Evolutionary conservation across 2,113 vertebrate genomes (phyloP).

Genomic region (Chunga burmeisteri): DNA sequence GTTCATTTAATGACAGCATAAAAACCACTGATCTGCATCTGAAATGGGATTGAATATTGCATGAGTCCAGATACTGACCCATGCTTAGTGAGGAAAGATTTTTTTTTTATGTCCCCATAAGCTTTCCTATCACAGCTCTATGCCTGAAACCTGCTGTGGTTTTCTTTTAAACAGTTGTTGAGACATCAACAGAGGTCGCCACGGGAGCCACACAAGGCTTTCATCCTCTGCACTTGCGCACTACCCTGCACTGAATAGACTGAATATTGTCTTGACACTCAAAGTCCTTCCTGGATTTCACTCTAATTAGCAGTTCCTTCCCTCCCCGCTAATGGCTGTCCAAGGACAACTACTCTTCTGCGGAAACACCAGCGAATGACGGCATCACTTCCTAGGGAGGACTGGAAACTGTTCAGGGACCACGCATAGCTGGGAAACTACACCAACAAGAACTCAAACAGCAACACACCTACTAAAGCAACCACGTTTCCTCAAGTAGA

Average conservation of each 20-base stretch:
- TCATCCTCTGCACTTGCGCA: neutral
- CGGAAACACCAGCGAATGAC: neutral
- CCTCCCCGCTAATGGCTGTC: neutral
- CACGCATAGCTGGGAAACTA: neutral
- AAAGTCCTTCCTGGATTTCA: neutral
- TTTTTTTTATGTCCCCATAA: neutral
- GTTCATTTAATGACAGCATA: neutral
- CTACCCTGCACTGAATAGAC: neutral
- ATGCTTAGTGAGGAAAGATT: accelerated
- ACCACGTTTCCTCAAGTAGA: accelerated
- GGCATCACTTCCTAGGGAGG: neutral
- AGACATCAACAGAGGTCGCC: neutral
- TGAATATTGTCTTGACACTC: neutral
- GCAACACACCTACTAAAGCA: neutral
- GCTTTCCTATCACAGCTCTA: neutral
- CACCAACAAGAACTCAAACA: neutral
- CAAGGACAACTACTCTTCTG: neutral
- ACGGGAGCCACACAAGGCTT: neutral
- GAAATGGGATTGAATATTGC: neutral
- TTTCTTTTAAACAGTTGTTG: neutral
- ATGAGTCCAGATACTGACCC: neutral
- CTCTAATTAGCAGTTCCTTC: neutral
- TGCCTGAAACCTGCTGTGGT: neutral
- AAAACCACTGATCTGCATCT: neutral
- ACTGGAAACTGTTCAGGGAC: neutral